Evolutionary conservation across 2,888 invertebrate genomes (phyloP).

Genomic region (Sceliomorpha sp.): DNA sequence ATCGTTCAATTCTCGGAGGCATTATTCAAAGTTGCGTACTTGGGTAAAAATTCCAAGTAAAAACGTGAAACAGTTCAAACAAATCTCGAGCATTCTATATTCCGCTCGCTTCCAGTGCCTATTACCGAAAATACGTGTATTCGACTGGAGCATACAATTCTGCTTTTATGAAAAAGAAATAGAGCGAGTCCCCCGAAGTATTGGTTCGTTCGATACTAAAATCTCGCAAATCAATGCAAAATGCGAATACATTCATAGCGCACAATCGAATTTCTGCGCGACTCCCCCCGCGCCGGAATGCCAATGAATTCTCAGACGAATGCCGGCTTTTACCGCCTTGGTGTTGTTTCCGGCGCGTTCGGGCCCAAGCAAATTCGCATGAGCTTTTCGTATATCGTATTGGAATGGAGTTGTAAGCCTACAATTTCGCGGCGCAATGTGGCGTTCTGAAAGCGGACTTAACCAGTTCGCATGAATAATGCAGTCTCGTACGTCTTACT

Average conservation of each 20-base stretch:
- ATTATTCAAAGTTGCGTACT: no score
- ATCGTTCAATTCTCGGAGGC: no score
- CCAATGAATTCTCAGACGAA: constrained; percentile 43
- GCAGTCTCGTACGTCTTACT: constrained; percentile 71
- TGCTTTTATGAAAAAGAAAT: constrained; percentile 34
- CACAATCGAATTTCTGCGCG: constrained; percentile 54
- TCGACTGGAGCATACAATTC: constrained; percentile 24
- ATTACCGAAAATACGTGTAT: constrained; percentile 38
- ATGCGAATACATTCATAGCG: constrained; percentile 34
- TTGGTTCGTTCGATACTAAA: constrained; percentile 59
- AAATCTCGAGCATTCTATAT: background rate
- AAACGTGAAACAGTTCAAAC: no score
- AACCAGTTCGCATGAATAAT: constrained; percentile 72
- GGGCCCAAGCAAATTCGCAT: constrained; percentile 38
- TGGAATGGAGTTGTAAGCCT: constrained; percentile 64
- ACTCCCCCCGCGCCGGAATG: constrained; percentile 29
- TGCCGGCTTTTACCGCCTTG: constrained; percentile 42
- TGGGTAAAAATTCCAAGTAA: no score
- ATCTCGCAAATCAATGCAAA: constrained; percentile 55
- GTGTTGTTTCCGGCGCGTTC: constrained; percentile 46
- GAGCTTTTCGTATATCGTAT: constrained; percentile 58
- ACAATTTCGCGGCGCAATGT: constrained; percentile 63
- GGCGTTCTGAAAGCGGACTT: constrained; percentile 69
- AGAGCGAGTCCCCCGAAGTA: constrained; percentile 50
- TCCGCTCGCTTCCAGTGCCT: constrained; percentile 14